Percentiles rank a stretch among this genome's conserved stretches.
These are phyloP conservation scores for Brachypteracias leptosomus DNA, from an alignment of 2,113 vertebrate genomes.

Conservation along the genomic window DNA sequence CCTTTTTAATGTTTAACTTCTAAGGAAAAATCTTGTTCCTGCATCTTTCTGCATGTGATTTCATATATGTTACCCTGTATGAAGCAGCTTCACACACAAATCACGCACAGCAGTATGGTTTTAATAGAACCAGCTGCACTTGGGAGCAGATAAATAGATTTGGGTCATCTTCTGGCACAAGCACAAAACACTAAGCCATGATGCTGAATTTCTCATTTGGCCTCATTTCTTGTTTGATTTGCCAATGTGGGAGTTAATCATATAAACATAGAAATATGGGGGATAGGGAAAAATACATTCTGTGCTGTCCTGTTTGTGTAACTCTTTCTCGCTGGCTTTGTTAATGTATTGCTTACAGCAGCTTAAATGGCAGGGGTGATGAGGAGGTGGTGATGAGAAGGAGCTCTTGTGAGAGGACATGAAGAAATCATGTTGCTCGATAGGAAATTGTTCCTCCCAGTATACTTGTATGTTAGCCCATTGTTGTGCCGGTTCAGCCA, in stretches of 20 bases:
- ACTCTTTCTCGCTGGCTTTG: background rate
- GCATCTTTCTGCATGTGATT: background rate
- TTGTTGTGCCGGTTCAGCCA: too few species aligned
- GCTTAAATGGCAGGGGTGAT: background rate
- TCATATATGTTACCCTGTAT: background rate
- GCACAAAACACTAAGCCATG: background rate
- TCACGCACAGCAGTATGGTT: background rate
- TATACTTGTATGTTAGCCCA: background rate
- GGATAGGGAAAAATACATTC: background rate
- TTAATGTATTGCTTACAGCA: background rate
- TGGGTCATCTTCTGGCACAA: background rate
- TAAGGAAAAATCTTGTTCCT: background rate
- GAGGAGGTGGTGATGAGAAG: constrained; percentile 8
- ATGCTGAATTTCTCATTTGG: constrained; percentile 42
- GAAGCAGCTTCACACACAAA: background rate
- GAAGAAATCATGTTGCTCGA: background rate
- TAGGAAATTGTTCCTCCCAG: background rate
- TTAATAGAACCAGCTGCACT: background rate
- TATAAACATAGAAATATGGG: constrained; percentile 29
- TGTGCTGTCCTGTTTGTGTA: background rate
- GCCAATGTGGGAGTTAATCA: constrained; percentile 31
- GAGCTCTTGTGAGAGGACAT: background rate
- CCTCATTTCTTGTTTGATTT: constrained; percentile 36
- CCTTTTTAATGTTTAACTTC: background rate
- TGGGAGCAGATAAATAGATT: background rate